These are phyloP conservation scores for Barbus barbus DNA, from an alignment of 2,113 vertebrate species.

Conservation along the genomic window DNA sequence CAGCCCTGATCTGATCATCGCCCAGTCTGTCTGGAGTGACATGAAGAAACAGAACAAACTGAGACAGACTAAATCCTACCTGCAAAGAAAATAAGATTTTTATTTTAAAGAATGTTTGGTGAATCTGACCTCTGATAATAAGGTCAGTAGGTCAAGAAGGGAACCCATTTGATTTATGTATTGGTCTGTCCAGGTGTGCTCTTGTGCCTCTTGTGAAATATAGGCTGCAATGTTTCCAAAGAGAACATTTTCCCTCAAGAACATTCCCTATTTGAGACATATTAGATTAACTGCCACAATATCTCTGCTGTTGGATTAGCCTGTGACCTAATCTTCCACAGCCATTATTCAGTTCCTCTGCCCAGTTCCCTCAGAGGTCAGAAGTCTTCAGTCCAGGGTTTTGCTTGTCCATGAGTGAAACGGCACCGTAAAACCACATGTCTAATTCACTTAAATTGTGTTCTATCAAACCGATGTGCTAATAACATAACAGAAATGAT, in stretches of 20 bases:
- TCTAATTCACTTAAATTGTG: not conserved
- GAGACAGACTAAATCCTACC: too few species aligned
- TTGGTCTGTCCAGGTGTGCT: constrained; percentile 42
- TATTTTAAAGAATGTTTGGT: constrained; percentile 4
- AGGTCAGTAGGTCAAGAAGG: constrained; percentile 11
- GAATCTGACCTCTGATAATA: constrained; percentile 7
- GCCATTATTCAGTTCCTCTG: constrained; percentile 31
- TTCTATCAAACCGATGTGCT: not conserved
- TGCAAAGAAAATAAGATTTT: too few species aligned
- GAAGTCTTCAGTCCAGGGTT: constrained; percentile 9
- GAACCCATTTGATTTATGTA: constrained; percentile 39
- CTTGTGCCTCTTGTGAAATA: constrained; percentile 52
- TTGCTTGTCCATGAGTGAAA: constrained; percentile 22
- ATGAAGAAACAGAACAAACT: too few species aligned
- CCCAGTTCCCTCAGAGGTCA: constrained; percentile 50
- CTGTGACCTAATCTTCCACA: constrained; percentile 15
- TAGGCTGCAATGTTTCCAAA: constrained; percentile 36
- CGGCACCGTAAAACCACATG: not conserved
- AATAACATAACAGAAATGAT: not conserved
- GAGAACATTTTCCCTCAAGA: constrained; percentile 45
- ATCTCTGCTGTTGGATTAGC: constrained; percentile 15
- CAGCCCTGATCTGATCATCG: too few species aligned
- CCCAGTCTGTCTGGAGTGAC: too few species aligned
- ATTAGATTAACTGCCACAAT: constrained; percentile 22
- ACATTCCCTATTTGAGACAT: constrained; percentile 42